These are phyloP conservation scores for Trichogramma pretiosum DNA, from an alignment of 1,140 invertebrate genomes.

Conservation along the genomic window DNA sequence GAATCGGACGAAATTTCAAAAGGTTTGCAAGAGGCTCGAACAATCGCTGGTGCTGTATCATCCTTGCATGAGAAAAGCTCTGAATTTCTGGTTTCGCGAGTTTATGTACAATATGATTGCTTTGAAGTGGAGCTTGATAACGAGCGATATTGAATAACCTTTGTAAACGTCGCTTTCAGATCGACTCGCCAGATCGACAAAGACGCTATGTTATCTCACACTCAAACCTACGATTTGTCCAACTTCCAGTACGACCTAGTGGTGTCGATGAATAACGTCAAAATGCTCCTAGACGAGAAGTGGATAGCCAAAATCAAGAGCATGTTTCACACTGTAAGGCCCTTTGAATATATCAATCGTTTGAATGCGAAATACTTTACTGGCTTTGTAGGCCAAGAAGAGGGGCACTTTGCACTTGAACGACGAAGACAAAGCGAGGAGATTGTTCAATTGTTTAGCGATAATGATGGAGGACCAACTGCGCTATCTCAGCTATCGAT, in stretches of 20 bases:
- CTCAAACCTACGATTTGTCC: slow-evolving; percentile 47
- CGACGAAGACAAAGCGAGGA: slow-evolving; percentile 54
- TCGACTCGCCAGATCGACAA: slow-evolving; percentile 49
- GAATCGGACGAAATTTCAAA: slow-evolving; percentile 28
- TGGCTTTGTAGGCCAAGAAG: slow-evolving; percentile 54
- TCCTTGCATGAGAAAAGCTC: slow-evolving; percentile 68
- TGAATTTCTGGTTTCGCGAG: slow-evolving; percentile 72
- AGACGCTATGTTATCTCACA: slow-evolving; percentile 37
- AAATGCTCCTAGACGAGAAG: slow-evolving; percentile 45
- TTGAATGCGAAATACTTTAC: not conserved
- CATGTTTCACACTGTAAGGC: slow-evolving; percentile 25
- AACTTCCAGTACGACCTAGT: slow-evolving; percentile 48
- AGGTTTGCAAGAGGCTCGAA: slow-evolving; percentile 35
- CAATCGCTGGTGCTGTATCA: slow-evolving; percentile 70
- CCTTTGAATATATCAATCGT: not conserved
- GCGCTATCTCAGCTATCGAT: slow-evolving; percentile 69
- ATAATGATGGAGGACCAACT: slow-evolving; percentile 80
- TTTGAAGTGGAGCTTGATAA: too few species aligned
- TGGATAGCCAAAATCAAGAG: slow-evolving; percentile 53
- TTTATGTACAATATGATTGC: slow-evolving; percentile 53
- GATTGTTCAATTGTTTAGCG: slow-evolving; percentile 77
- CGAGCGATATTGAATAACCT: too few species aligned
- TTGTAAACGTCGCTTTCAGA: slow-evolving; percentile 30
- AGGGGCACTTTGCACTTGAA: slow-evolving; percentile 64
- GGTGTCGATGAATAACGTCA: slow-evolving; percentile 46